phyloP scores from a whole-genome alignment of 2,113 vertebrate species.

The Nesogale talazaci region DNA sequence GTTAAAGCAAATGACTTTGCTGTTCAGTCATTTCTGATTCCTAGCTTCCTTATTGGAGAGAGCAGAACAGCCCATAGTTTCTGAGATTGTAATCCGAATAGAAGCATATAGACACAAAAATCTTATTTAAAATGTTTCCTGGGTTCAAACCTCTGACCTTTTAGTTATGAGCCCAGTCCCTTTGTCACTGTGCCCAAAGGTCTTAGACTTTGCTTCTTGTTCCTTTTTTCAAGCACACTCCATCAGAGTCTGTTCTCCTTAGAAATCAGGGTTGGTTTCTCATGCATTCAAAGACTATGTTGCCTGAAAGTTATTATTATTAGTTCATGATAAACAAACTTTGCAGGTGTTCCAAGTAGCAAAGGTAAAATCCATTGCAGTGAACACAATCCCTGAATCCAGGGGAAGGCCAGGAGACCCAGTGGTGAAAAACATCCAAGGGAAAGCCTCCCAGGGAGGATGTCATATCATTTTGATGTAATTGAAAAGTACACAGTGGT shows the following conservation, averaged over 20 bases:
- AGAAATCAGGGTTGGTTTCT: background rate
- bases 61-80: background rate
- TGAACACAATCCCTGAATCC: background rate
- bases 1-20: background rate
- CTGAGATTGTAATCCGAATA: background rate
- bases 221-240: background rate
- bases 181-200: background rate
- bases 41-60: background rate
- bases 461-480: slow-evolving; percentile 36
- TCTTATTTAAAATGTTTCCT: background rate
- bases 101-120: background rate
- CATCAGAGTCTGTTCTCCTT: background rate
- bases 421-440: background rate
- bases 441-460: background rate
- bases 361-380: background rate
- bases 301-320: background rate
- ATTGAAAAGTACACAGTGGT: slow-evolving; percentile 38
- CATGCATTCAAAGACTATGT: background rate
- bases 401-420: background rate
- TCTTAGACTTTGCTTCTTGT: background rate
- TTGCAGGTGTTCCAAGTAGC: background rate
- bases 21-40: background rate
- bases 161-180: background rate
- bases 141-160: background rate
- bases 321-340: background rate